These are phyloP conservation scores for Litocranius walleri DNA, from an alignment of 2,113 vertebrate species.

Conservation along the genomic window DNA sequence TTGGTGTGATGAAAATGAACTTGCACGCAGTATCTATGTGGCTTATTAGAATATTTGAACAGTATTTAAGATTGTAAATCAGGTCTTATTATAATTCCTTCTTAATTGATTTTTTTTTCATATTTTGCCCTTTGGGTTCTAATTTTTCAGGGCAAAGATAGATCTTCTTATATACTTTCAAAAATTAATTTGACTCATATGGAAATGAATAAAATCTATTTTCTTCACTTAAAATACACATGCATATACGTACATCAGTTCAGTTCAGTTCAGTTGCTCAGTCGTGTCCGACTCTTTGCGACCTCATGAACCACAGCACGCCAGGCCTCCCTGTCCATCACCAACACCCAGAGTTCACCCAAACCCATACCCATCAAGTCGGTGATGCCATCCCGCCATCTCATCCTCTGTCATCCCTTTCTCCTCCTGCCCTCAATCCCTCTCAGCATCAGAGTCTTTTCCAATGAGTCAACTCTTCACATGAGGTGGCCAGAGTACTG, in stretches of 20 bases:
- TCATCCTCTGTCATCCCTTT: no score
- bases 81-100: not conserved
- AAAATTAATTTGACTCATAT: slow-evolving; percentile 22
- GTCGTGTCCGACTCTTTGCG: accelerated
- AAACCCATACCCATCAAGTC: no score
- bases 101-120: not conserved
- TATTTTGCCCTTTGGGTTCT: not conserved
- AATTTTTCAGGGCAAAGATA: slow-evolving; percentile 22
- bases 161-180: not conserved
- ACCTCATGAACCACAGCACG: no score
- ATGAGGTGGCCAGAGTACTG: no score
- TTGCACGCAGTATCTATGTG: not conserved
- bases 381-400: no score
- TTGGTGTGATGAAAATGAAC: slow-evolving; percentile 41
- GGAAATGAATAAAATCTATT: not conserved
- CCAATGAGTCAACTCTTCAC: no score
- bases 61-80: not conserved
- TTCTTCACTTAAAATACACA: not conserved
- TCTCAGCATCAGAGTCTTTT: no score
- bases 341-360: no score
- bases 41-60: not conserved
- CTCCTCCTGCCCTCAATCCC: no score
- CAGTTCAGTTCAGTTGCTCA: no score
- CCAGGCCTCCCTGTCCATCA: no score
- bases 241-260: not conserved